These are phyloP conservation scores for Lepidochrysops patricia DNA, from an alignment of 2,888 invertebrate species.

Conservation along the genomic window DNA sequence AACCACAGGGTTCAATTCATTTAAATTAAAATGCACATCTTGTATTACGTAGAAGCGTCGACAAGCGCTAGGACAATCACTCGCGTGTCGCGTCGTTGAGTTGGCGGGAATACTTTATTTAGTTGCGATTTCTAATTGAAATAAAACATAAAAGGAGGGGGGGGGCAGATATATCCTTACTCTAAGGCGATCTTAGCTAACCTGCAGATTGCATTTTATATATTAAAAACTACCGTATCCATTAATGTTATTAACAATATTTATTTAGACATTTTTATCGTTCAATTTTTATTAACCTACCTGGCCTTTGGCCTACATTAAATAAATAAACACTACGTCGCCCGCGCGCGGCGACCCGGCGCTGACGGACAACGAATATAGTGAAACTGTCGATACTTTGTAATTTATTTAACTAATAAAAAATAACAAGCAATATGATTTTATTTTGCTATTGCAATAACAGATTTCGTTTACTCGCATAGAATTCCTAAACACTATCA, in stretches of 20 bases:
- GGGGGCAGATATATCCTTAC: not conserved
- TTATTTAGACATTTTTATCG: not conserved
- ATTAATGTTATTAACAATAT: conserved; percentile 3
- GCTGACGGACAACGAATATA: not conserved
- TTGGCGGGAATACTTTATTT: not conserved
- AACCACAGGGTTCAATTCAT: conserved; percentile 3
- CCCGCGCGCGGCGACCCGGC: not conserved
- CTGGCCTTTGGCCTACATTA: not conserved
- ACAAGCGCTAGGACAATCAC: conserved; percentile 12
- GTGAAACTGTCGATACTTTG: not conserved
- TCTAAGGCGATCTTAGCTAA: not conserved
- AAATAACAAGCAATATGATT: not conserved
- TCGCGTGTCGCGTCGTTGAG: conserved; percentile 13
- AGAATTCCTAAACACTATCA: no score
- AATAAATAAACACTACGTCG: not conserved
- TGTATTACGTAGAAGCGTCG: not conserved
- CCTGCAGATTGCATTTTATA: conserved; percentile 5
- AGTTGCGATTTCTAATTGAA: not conserved
- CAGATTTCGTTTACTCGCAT: not conserved
- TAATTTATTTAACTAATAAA: not conserved
- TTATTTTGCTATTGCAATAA: not conserved
- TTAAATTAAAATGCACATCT: conserved; percentile 11
- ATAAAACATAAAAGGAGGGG: not conserved
- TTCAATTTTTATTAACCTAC: not conserved
- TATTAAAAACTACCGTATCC: conserved; percentile 6